Evolutionary conservation across 37 sponge, comb jelly and placozoan species (phyloP).

Genomic region (Beroe forskalii): DNA sequence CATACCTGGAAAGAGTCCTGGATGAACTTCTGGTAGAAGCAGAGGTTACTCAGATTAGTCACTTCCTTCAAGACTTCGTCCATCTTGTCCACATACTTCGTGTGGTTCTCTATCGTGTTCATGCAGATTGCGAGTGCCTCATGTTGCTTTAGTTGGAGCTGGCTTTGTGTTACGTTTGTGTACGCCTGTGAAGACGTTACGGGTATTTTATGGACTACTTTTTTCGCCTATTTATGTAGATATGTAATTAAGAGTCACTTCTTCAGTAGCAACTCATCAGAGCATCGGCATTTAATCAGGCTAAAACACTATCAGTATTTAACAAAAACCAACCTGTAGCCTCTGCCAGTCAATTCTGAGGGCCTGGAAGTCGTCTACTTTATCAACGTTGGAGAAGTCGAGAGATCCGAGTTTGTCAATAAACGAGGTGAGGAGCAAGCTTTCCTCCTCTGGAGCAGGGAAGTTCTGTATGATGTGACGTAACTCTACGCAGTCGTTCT

Average conservation of each 20-base stretch:
- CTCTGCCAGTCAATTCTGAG: slow-evolving; percentile 95
- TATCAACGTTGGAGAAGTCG: slow-evolving; percentile 71
- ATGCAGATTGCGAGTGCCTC: slow-evolving; percentile 75
- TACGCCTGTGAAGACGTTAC: slow-evolving; percentile 63
- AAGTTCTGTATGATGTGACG: slow-evolving; percentile 51
- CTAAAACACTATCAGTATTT: too few species aligned
- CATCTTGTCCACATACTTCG: slow-evolving; percentile 79
- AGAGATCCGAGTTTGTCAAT: slow-evolving; percentile 78
- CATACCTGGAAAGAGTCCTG: slow-evolving; percentile 63
- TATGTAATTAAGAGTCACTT: too few species aligned
- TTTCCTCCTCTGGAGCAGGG: slow-evolving; percentile 84
- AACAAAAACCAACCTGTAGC: too few species aligned
- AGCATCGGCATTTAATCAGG: too few species aligned
- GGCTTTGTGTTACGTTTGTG: slow-evolving; percentile 40
- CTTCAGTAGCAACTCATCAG: too few species aligned
- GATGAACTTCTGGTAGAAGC: slow-evolving; percentile 54
- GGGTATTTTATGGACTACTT: too few species aligned
- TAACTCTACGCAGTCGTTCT: slow-evolving; percentile 37
- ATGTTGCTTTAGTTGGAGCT: slow-evolving; percentile 74
- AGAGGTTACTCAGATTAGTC: slow-evolving; percentile 74
- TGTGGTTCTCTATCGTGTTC: slow-evolving; percentile 83
- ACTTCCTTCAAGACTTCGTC: slow-evolving; percentile 73
- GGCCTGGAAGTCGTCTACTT: slow-evolving; percentile 73
- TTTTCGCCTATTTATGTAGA: too few species aligned
- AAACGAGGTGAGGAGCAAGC: slow-evolving; percentile 82